Evolutionary conservation across 2,888 invertebrate genomes (phyloP).

Genomic region (Zelleria hepariella): DNA sequence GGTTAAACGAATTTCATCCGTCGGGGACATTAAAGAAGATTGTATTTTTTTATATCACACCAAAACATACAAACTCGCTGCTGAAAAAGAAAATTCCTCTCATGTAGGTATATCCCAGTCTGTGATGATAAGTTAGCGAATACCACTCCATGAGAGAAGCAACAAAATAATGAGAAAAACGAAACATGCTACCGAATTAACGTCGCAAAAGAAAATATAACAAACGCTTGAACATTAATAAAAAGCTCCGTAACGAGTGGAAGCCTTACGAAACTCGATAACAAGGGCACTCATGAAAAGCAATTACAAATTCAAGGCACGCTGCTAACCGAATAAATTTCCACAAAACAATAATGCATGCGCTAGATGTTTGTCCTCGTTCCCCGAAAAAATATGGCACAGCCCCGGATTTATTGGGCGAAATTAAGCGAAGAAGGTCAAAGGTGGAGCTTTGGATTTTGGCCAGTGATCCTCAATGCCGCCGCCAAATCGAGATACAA

Average conservation of each 20-base stretch:
- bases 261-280: conserved; percentile 27
- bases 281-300: conserved; percentile 31
- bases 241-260: conserved; percentile 14
- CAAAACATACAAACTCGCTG: not conserved
- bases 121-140: not conserved
- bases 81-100: not conserved
- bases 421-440: conserved; percentile 26
- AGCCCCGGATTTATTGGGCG: conserved; percentile 20
- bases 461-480: conserved; percentile 31
- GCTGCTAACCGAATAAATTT: conserved; percentile 38
- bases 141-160: not conserved
- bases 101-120: not conserved
- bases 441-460: conserved; percentile 35
- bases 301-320: conserved; percentile 46
- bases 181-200: not conserved
- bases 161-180: not conserved
- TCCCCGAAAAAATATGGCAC: conserved; percentile 26
- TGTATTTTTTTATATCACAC: not conserved
- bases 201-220: conserved; percentile 18
- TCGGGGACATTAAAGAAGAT: not conserved
- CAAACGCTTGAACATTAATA: not conserved
- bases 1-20: not conserved
- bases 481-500: conserved; percentile 35
- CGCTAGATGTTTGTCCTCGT: conserved; percentile 15
- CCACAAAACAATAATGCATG: conserved; percentile 41